Conservation (phyloP, 2,888 invertebrate species). For the Limnephilus rhombicus region DNA sequence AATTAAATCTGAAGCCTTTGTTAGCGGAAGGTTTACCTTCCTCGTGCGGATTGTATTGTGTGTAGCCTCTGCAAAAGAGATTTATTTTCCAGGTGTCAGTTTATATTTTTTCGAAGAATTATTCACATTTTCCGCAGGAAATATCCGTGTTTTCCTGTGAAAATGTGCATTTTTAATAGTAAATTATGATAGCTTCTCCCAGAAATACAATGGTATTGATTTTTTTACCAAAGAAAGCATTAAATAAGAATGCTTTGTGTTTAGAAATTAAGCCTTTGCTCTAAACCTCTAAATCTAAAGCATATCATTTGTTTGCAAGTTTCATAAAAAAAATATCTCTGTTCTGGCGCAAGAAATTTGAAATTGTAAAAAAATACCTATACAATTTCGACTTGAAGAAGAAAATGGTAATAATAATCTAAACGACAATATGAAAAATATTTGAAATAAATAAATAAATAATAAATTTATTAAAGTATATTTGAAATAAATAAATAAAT, state of each 20-base stretch:
- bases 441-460: too few species aligned
- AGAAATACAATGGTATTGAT: not conserved
- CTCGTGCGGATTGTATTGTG: constrained; percentile 2
- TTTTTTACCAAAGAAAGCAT: not conserved
- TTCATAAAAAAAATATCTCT: not conserved
- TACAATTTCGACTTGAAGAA: too few species aligned
- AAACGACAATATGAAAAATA: too few species aligned
- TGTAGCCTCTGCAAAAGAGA: not conserved
- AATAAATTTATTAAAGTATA: too few species aligned
- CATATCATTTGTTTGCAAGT: not conserved
- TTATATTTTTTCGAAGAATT: not conserved
- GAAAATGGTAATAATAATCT: too few species aligned
- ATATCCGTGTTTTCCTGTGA: not conserved
- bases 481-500: too few species aligned
- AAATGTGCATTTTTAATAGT: not conserved
- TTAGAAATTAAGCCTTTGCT: not conserved
- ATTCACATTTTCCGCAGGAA: not conserved
- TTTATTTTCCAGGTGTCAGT: not conserved
- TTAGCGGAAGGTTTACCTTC: constrained; percentile 17
- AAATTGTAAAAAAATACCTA: too few species aligned
- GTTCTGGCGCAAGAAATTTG: too few species aligned
- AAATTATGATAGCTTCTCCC: not conserved
- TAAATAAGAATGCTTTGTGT: not conserved
- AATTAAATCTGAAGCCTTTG: constrained; percentile 37
- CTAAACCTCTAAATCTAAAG: too few species aligned